Evolutionary conservation across 2,797 vertebrate genomes (phyloP).

Genomic region (Parotocinclus haroldoi): DNA sequence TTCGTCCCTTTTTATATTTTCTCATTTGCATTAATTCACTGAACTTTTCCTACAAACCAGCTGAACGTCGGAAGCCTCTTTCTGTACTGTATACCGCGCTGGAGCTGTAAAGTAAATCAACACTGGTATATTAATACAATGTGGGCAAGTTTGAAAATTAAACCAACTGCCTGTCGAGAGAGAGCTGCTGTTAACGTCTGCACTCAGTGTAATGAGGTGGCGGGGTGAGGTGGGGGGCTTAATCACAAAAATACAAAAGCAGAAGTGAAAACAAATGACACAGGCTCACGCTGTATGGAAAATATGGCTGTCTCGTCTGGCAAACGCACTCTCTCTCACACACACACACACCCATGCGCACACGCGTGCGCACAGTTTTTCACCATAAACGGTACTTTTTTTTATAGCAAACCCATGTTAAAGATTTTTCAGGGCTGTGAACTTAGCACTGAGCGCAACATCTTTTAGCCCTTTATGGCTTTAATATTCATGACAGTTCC

Average conservation of each 20-base stretch:
- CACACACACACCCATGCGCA: constrained; percentile 25
- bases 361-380: constrained; percentile 18
- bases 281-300: constrained; percentile 50
- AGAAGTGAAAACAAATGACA: constrained; percentile 60
- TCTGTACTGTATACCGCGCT: neutral
- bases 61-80: constrained; percentile 7
- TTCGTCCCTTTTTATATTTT: constrained; percentile 28
- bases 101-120: neutral
- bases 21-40: constrained; percentile 46
- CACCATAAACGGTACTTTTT: constrained; percentile 23
- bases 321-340: constrained; percentile 27
- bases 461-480: too few relatives aligned
- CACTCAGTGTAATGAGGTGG: constrained; percentile 30
- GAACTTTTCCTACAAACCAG: constrained; percentile 25
- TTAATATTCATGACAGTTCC: too few relatives aligned
- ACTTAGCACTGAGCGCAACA: too few relatives aligned
- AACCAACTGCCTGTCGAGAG: constrained; percentile 13
- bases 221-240: constrained; percentile 26
- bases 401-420: neutral
- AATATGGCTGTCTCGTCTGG: constrained; percentile 47
- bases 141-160: constrained; percentile 22
- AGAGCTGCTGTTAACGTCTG: constrained; percentile 36
- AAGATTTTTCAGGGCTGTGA: neutral
- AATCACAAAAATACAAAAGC: constrained; percentile 52
- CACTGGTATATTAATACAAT: constrained; percentile 10